Percentiles rank a stretch among this genome's conserved stretches.
phyloP scores from a whole-genome alignment of 2,797 vertebrate species.

The Acrossocheilus wenchowensis region DNA sequence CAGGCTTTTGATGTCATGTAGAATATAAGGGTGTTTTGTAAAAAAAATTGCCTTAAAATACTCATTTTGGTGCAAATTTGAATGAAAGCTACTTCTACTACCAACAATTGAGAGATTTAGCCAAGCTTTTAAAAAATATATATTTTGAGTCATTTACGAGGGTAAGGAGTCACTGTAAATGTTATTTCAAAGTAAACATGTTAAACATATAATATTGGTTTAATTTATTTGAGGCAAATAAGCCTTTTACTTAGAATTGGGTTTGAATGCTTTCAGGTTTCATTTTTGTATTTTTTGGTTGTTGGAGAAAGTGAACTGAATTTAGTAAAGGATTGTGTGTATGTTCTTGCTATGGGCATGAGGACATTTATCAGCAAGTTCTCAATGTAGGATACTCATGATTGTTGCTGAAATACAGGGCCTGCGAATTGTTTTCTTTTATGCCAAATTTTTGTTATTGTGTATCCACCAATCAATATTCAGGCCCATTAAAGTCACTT shows the following conservation, averaged over 20 bases:
- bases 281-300: too few species aligned
- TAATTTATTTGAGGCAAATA: too few species aligned
- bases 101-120: not conserved
- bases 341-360: not conserved
- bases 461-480: conserved; percentile 6
- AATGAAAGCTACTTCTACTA: not conserved
- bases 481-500: conserved; percentile 15
- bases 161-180: not conserved
- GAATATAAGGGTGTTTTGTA: conserved; percentile 1
- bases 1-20: conserved; percentile 33
- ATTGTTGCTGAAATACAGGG: conserved; percentile 7
- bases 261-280: too few species aligned
- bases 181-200: not conserved
- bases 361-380: not conserved
- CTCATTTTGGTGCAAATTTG: not conserved
- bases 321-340: not conserved
- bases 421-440: not conserved
- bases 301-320: not conserved
- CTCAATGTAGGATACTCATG: not conserved
- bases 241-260: too few species aligned
- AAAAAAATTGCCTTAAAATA: not conserved
- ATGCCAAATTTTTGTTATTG: not conserved
- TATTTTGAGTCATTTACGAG: not conserved
- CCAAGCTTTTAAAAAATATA: not conserved
- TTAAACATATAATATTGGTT: too few species aligned